These are phyloP conservation scores for Flexamia atlantica DNA, from an alignment of 2,888 invertebrate species.

Conservation along the genomic window DNA sequence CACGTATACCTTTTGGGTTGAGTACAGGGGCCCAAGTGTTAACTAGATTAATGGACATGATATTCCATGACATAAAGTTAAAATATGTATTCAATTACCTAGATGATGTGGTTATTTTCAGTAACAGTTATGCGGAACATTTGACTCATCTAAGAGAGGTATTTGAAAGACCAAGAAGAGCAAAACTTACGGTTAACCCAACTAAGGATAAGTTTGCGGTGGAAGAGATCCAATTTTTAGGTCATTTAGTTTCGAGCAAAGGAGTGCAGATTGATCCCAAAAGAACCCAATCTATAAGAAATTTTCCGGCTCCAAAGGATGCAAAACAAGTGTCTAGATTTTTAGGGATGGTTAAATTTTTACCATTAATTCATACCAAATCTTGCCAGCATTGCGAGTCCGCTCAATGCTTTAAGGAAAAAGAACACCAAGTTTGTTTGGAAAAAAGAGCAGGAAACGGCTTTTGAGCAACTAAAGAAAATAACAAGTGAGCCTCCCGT, in stretches of 20 bases:
- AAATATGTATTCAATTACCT: conserved; percentile 11
- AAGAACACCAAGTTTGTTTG: too few species aligned
- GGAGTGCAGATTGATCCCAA: not conserved
- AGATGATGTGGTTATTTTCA: not conserved
- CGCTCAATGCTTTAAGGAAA: conserved; percentile 51
- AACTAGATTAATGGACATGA: not conserved
- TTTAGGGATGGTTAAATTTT: conserved; percentile 41
- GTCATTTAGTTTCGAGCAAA: not conserved
- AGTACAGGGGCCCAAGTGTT: not conserved
- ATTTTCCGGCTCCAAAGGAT: conserved; percentile 44
- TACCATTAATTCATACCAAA: conserved; percentile 40
- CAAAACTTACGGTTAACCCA: conserved; percentile 57
- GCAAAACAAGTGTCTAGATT: conserved; percentile 33
- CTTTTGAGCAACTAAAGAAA: not conserved
- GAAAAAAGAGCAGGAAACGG: not conserved
- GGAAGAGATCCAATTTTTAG: conserved; percentile 49
- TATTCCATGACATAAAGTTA: conserved; percentile 24
- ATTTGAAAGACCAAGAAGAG: not conserved
- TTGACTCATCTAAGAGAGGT: not conserved
- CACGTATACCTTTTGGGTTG: not conserved
- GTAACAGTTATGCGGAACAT: conserved; percentile 15
- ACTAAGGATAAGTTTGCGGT: conserved; percentile 16
- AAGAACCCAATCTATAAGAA: conserved; percentile 23
- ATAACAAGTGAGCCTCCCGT: not conserved
- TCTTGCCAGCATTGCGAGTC: conserved; percentile 36